phyloP scores from a whole-genome alignment of 2,888 invertebrate species.

The Pyrocoelia pectoralis region DNA sequence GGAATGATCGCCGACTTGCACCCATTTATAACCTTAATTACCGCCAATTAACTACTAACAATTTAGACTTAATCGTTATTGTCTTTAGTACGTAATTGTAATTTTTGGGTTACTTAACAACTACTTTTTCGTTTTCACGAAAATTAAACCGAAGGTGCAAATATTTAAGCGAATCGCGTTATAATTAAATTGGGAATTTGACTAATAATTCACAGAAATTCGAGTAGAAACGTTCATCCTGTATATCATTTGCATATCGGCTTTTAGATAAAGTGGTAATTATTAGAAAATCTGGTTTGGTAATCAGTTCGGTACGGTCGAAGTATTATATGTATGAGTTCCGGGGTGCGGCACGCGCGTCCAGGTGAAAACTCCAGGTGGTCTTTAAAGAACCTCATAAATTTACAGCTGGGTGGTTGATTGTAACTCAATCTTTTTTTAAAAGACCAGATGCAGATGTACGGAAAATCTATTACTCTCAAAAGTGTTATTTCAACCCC shows the following conservation, averaged over 20 bases:
- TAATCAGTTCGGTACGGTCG: conserved; percentile 28
- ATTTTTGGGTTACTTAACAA: conserved; percentile 21
- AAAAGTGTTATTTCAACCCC: neutral
- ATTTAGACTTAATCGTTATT: conserved; percentile 35
- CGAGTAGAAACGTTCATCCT: neutral
- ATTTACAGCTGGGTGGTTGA: conserved; percentile 16
- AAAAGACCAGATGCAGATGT: neutral
- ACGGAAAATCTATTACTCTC: neutral
- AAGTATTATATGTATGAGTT: conserved; percentile 21
- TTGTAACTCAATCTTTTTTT: conserved; percentile 26
- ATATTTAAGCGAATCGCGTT: neutral
- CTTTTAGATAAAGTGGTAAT: conserved; percentile 10
- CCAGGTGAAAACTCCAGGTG: conserved; percentile 37
- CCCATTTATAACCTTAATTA: conserved; percentile 39
- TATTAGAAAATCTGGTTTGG: conserved; percentile 29
- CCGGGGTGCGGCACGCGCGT: conserved; percentile 38
- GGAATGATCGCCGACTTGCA: conserved; percentile 36
- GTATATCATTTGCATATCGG: conserved; percentile 14
- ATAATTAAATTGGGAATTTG: neutral
- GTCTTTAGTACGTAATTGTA: conserved; percentile 30
- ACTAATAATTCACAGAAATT: neutral
- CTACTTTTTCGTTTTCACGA: neutral
- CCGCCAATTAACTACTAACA: conserved; percentile 34
- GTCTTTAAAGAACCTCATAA: conserved; percentile 20
- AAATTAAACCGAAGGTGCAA: neutral